A percentile compares a stretch with the other conserved stretches of the same genome.
Evolutionary conservation across 1,140 invertebrate genomes (phyloP).

Genomic region (Bombus superbus): DNA sequence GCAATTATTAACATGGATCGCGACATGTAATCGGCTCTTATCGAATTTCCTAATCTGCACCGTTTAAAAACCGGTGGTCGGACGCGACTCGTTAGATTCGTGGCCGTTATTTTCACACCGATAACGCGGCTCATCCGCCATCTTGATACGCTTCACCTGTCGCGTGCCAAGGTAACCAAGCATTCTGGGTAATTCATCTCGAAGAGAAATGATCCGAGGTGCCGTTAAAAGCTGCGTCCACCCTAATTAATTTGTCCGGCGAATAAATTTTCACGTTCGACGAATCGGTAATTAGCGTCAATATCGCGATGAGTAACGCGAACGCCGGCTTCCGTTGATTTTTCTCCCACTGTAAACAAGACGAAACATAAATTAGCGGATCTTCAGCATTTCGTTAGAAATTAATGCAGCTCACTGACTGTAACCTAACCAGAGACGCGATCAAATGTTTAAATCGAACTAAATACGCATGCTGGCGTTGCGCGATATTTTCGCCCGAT

Average conservation of each 20-base stretch:
- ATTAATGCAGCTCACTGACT: slow-evolving; percentile 28
- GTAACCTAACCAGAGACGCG: background rate
- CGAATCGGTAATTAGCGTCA: slow-evolving; percentile 44
- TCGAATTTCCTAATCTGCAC: slow-evolving; percentile 38
- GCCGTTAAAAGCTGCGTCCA: slow-evolving; percentile 20
- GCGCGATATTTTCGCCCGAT: slow-evolving; percentile 5
- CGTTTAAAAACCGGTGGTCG: slow-evolving; percentile 4
- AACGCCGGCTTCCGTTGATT: slow-evolving; percentile 14
- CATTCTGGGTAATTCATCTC: slow-evolving; percentile 1
- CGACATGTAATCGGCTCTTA: slow-evolving; percentile 52
- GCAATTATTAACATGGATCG: slow-evolving; percentile 45
- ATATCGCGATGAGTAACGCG: slow-evolving; percentile 34
- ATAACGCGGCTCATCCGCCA: slow-evolving; percentile 40
- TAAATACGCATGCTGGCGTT: background rate
- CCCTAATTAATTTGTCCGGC: slow-evolving; percentile 25
- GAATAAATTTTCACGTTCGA: slow-evolving; percentile 28
- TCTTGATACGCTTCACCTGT: slow-evolving; percentile 39
- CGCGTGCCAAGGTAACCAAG: background rate
- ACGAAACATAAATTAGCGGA: slow-evolving; percentile 31
- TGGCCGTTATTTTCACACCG: slow-evolving; percentile 61
- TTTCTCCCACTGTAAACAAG: slow-evolving; percentile 33
- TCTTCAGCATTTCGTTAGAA: background rate
- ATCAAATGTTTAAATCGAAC: background rate
- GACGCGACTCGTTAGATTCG: slow-evolving; percentile 38
- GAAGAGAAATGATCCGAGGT: slow-evolving; percentile 21